Conservation (phyloP, 2,888 invertebrate genomes). For the Parnassius smintheus region DNA sequence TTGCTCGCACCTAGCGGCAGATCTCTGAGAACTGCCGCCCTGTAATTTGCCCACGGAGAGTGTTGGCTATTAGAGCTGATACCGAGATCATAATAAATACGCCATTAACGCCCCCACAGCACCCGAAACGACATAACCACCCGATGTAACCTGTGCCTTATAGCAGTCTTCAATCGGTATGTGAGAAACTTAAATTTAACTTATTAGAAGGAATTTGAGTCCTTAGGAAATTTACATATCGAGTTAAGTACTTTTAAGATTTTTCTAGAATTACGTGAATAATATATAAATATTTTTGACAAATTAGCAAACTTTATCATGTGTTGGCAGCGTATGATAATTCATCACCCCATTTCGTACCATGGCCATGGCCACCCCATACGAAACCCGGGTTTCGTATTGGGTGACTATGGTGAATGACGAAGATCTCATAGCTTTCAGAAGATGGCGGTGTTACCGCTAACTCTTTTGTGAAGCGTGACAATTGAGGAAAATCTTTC, state of each 20-base stretch:
- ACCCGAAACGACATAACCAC: slow-evolving; percentile 74
- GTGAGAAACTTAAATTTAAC: slow-evolving; percentile 7
- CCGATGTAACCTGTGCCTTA: slow-evolving; percentile 35
- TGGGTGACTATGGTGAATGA: no score
- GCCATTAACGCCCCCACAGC: slow-evolving; percentile 79
- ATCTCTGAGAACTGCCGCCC: slow-evolving; percentile 72
- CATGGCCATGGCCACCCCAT: no score
- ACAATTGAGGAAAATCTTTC: no score
- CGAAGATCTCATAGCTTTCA: no score
- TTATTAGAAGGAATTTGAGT: slow-evolving; percentile 15
- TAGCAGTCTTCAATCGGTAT: slow-evolving; percentile 19
- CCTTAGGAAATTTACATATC: slow-evolving; percentile 4
- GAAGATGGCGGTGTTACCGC: no score
- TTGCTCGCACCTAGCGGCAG: slow-evolving; percentile 57
- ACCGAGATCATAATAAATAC: slow-evolving; percentile 81
- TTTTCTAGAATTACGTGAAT: no score
- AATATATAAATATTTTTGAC: no score
- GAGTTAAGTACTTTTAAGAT: neutral
- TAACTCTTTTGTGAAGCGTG: no score
- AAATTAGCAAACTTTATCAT: no score
- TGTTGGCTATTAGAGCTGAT: slow-evolving; percentile 80
- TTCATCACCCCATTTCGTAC: no score
- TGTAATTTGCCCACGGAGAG: slow-evolving; percentile 80
- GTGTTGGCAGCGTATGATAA: no score
- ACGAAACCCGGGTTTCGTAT: no score